Evolutionary conservation across 2,797 vertebrate genomes (phyloP).

Genomic region (Myotis daubentonii): DNA sequence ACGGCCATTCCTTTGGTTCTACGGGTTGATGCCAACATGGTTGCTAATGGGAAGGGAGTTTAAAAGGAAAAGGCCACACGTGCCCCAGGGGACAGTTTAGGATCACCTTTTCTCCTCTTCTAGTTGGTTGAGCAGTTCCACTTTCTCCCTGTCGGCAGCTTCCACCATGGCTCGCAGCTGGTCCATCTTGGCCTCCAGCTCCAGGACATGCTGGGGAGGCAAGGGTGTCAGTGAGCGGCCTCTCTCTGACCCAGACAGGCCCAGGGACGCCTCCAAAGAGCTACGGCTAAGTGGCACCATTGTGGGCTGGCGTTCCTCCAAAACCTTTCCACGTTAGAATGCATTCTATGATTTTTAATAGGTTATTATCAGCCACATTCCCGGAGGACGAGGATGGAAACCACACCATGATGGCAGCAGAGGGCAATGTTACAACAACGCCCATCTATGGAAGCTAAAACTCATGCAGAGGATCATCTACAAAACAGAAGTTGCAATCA

Average conservation of each 20-base stretch:
- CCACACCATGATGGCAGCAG: neutral
- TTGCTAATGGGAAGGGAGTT: neutral
- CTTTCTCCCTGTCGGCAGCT: conserved; percentile 97
- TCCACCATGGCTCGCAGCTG: conserved; percentile 96
- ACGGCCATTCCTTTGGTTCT: neutral
- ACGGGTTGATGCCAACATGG: neutral
- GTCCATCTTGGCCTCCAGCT: conserved; percentile 99
- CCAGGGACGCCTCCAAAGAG: neutral
- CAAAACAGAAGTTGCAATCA: neutral
- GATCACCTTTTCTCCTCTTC: conserved; percentile 97
- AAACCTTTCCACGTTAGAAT: neutral
- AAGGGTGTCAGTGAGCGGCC: conserved; percentile 47
- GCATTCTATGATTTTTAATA: neutral
- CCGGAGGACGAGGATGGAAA: conserved; percentile 18
- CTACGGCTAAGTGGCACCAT: neutral
- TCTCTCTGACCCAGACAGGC: neutral
- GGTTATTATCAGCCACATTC: neutral
- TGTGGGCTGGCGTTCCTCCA: neutral
- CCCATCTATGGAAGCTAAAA: conserved; percentile 14
- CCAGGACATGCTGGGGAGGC: conserved; percentile 88
- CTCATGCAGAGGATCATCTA: neutral
- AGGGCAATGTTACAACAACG: neutral
- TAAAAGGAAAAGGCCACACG: neutral
- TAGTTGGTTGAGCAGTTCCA: conserved; percentile 96
- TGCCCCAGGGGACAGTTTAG: neutral